Percentiles rank a stretch among this genome's conserved stretches.
Conservation (phyloP, 2,113 vertebrate genomes). For the Marmota monax region DNA sequence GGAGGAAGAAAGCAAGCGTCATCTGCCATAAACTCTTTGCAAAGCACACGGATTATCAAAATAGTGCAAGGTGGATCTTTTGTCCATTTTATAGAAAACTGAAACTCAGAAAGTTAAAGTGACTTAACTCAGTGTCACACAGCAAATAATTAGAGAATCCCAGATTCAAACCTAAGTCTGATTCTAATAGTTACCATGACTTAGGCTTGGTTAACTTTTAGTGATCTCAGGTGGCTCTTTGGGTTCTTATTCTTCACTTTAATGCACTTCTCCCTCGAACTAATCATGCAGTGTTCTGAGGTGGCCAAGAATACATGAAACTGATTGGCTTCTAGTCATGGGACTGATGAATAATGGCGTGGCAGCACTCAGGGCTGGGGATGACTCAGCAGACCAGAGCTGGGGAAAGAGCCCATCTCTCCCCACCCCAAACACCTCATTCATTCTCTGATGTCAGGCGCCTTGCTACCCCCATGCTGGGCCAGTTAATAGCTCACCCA, state of each 20-base stretch:
- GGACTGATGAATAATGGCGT: slow-evolving; percentile 56
- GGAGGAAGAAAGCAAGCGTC: background rate
- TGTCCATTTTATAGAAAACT: background rate
- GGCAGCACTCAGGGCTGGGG: background rate
- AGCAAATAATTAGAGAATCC: background rate
- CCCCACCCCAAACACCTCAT: slow-evolving; percentile 72
- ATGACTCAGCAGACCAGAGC: slow-evolving; percentile 75
- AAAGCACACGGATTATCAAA: background rate
- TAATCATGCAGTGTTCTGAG: slow-evolving; percentile 47
- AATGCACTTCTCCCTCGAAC: slow-evolving; percentile 16
- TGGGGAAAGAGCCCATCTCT: slow-evolving; percentile 47
- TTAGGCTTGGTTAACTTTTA: slow-evolving; percentile 9
- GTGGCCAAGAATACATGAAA: background rate
- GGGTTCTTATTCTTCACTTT: slow-evolving; percentile 3
- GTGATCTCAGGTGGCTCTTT: background rate
- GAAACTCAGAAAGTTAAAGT: background rate
- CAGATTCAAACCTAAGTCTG: background rate
- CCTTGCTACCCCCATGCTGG: slow-evolving; percentile 45
- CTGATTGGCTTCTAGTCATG: slow-evolving; percentile 47
- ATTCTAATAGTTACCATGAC: background rate
- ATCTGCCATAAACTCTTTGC: background rate
- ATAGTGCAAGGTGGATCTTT: background rate
- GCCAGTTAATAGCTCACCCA: slow-evolving; percentile 80
- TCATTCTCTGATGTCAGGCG: slow-evolving; percentile 71
- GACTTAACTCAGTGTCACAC: background rate